A percentile compares a stretch with the other conserved stretches of the same genome.
Conservation (phyloP, 2,888 invertebrate genomes). For the Andrena marginata region DNA sequence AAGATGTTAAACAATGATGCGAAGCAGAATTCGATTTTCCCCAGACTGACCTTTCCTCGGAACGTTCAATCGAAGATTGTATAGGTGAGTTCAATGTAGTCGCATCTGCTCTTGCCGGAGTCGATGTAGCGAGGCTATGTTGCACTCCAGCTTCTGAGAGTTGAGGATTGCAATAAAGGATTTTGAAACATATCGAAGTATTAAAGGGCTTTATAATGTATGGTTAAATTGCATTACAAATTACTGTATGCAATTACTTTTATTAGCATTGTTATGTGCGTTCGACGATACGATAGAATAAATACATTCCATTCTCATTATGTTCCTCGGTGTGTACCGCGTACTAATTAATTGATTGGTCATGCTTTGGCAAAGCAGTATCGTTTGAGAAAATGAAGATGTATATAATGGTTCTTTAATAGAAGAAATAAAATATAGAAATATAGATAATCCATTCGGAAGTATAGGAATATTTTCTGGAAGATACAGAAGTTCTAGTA, state of each 20-base stretch:
- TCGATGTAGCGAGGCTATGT: not conserved
- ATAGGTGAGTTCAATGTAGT: constrained; percentile 6
- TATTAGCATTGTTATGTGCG: not conserved
- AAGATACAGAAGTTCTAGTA: not conserved
- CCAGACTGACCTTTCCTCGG: not conserved
- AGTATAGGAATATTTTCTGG: not conserved
- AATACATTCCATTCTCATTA: not conserved
- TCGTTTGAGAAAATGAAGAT: not conserved
- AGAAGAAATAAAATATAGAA: not conserved
- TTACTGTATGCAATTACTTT: no score
- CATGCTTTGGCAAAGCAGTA: not conserved
- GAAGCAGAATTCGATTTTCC: constrained; percentile 8
- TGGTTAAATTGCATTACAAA: no score
- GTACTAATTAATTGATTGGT: not conserved
- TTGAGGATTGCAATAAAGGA: not conserved
- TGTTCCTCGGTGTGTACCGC: not conserved
- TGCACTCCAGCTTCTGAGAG: not conserved
- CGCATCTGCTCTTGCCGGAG: not conserved
- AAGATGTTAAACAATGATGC: constrained; percentile 14
- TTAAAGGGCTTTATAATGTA: no score
- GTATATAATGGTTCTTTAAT: not conserved
- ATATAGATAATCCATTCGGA: not conserved
- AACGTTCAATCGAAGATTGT: not conserved
- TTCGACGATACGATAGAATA: not conserved
- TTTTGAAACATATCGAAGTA: not conserved